phyloP scores from a whole-genome alignment of 2,113 vertebrate species.

The Falcunculus frontatus region DNA sequence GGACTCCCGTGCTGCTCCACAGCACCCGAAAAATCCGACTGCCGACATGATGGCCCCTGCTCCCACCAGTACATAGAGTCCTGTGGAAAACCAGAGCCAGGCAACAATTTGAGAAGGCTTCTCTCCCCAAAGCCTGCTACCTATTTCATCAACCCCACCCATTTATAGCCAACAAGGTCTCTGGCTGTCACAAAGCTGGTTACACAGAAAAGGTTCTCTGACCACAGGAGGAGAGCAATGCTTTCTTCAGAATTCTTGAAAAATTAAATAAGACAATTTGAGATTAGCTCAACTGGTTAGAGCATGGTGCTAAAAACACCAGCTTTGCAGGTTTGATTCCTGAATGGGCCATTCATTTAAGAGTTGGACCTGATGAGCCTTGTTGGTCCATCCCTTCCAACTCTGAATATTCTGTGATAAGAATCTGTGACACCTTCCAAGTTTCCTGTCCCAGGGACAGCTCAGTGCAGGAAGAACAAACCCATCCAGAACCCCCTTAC shows the following conservation, averaged over 20 bases:
- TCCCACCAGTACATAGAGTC: conserved; percentile 90
- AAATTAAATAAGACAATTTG: background rate
- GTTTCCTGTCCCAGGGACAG: background rate
- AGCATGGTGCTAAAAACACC: background rate
- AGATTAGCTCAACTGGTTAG: background rate
- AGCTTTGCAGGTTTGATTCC: background rate
- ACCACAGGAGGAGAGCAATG: background rate
- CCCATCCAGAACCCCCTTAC: background rate
- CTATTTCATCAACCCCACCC: background rate
- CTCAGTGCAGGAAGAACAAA: background rate
- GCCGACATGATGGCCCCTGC: conserved; percentile 90
- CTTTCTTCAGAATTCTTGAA: background rate
- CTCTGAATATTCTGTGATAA: background rate
- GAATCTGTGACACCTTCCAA: background rate
- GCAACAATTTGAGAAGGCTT: background rate
- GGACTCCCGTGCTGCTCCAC: conserved; percentile 91
- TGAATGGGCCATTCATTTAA: background rate
- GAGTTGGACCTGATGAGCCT: background rate
- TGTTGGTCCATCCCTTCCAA: background rate
- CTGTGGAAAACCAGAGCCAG: conserved; percentile 64
- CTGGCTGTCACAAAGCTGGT: background rate
- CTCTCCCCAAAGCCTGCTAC: background rate
- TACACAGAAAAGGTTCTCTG: background rate
- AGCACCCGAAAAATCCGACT: conserved; percentile 95
- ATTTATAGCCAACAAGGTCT: background rate